These are phyloP conservation scores for Centropus unirufus DNA, from an alignment of 2,113 vertebrate species.

Conservation along the genomic window DNA sequence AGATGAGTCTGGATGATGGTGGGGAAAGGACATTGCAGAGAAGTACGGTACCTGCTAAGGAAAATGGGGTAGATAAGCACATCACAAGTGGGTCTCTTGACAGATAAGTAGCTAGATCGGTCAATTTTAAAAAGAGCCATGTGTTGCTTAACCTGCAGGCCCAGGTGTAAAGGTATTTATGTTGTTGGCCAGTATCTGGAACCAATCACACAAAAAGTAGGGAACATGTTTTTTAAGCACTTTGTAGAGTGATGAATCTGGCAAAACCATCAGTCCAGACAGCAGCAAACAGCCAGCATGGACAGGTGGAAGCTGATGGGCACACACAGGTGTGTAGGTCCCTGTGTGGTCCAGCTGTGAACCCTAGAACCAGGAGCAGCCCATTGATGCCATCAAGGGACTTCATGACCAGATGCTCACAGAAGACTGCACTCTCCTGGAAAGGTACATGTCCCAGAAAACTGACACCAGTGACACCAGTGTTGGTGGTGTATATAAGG, in stretches of 20 bases:
- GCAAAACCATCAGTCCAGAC: background rate
- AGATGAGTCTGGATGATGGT: background rate
- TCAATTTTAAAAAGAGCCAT: background rate
- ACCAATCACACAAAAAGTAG: background rate
- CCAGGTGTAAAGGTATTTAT: background rate
- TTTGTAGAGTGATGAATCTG: background rate
- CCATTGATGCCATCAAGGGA: fast-evolving
- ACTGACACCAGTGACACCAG: background rate
- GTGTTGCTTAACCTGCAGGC: background rate
- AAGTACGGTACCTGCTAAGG: background rate
- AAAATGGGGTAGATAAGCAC: background rate
- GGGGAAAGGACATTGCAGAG: background rate
- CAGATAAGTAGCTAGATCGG: background rate
- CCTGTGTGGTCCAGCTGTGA: background rate
- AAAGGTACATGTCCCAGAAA: background rate
- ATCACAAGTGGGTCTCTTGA: background rate
- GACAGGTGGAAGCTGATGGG: background rate
- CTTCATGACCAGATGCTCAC: background rate
- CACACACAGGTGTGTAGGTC: fast-evolving
- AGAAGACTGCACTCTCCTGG: background rate
- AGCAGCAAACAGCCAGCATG: background rate
- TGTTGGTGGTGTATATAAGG: background rate
- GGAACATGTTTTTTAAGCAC: background rate
- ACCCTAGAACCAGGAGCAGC: background rate
- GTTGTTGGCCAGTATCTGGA: background rate